Conservation (phyloP, 2,113 vertebrate genomes). For the Poicephalus meyeri region DNA sequence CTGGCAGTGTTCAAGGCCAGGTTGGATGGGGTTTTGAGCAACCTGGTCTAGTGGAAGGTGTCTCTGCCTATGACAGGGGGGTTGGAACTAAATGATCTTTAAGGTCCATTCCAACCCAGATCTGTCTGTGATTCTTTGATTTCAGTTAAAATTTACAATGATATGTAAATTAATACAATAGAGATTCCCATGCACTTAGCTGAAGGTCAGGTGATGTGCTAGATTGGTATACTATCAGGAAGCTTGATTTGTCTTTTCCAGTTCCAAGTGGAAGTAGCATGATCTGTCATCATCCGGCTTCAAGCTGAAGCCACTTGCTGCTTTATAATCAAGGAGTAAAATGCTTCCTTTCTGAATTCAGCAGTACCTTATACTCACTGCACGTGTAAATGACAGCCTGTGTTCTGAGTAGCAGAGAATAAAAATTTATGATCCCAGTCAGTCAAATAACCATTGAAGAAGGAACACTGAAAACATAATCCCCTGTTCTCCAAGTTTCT, state of each 20-base stretch:
- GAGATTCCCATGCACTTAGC: background rate
- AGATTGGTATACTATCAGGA: background rate
- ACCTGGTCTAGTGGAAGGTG: background rate
- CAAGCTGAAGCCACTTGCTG: background rate
- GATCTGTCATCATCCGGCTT: background rate
- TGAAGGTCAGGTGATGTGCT: background rate
- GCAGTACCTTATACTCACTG: background rate
- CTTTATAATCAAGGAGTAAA: background rate
- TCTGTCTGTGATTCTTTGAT: background rate
- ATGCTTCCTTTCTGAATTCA: background rate
- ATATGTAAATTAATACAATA: background rate
- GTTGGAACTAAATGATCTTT: background rate
- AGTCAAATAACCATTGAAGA: background rate
- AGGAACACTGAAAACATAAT: background rate
- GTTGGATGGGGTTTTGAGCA: background rate
- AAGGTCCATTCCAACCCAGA: background rate
- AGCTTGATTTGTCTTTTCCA: background rate
- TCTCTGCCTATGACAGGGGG: background rate
- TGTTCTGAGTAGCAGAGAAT: background rate
- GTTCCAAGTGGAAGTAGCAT: background rate
- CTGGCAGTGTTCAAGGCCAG: background rate
- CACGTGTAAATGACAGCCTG: background rate
- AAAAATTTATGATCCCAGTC: background rate
- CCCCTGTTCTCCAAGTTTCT: background rate
- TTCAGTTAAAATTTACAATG: background rate